Percentiles rank a stretch among this genome's conserved stretches.
phyloP scores from a whole-genome alignment of 2,888 invertebrate species.

The Suillia variegata region DNA sequence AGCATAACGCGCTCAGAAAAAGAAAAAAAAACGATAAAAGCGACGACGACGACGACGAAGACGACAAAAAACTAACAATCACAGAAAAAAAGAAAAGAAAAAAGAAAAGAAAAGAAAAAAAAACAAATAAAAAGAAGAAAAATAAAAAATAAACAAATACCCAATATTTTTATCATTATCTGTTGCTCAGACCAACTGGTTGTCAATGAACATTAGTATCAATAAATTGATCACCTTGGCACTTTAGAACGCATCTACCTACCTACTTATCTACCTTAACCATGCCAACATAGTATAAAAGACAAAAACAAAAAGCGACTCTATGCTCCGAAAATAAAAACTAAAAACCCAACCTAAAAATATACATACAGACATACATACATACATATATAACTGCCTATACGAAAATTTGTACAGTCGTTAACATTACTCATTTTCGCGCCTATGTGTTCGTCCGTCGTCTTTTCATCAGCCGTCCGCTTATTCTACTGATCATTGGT shows the following conservation, averaged over 20 bases:
- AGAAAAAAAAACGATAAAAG: too few relatives aligned
- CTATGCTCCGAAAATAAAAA: too few relatives aligned
- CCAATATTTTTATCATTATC: slow-evolving; percentile 13
- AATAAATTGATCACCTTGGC: slow-evolving; percentile 35
- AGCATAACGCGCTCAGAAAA: too few relatives aligned
- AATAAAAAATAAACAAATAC: slow-evolving; percentile 18
- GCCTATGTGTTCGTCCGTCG: background rate
- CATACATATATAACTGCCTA: background rate
- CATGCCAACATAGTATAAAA: slow-evolving; percentile 2
- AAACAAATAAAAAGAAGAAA: background rate
- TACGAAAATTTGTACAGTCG: background rate
- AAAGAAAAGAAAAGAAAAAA: too few relatives aligned
- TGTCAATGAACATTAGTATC: slow-evolving; percentile 33
- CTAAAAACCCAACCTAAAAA: slow-evolving; percentile 13
- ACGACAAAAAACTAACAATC: too few relatives aligned
- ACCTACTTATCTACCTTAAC: background rate
- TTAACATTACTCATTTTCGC: slow-evolving; percentile 5
- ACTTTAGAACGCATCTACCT: slow-evolving; percentile 2
- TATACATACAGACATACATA: slow-evolving; percentile 13
- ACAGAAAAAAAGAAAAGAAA: too few relatives aligned
- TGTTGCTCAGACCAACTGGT: slow-evolving; percentile 3
- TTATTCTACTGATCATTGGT: too few relatives aligned
- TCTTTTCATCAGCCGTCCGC: too few relatives aligned
- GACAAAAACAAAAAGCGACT: slow-evolving; percentile 10
- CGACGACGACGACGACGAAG: too few relatives aligned